These are phyloP conservation scores for Strix aluco DNA, from an alignment of 2,113 vertebrate species.

Conservation along the genomic window DNA sequence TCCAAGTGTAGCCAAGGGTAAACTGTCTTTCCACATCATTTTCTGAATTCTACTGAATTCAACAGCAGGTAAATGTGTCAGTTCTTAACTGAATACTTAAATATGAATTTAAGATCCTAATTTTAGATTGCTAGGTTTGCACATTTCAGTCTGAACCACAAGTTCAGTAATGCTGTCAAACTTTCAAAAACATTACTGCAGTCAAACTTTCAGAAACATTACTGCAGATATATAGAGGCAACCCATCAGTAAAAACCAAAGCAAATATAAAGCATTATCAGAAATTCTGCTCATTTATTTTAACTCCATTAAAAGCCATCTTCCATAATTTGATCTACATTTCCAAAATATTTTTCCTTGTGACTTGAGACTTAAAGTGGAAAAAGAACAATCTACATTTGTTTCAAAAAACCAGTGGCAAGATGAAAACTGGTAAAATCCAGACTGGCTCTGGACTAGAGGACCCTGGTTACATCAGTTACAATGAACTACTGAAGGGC, in stretches of 20 bases:
- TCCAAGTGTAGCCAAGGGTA: conserved; percentile 53
- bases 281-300: not conserved
- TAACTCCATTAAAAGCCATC: not conserved
- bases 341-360: not conserved
- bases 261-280: not conserved
- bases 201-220: not conserved
- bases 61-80: not conserved
- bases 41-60: not conserved
- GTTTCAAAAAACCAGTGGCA: not conserved
- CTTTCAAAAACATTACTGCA: not conserved
- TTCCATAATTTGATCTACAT: not conserved
- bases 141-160: not conserved
- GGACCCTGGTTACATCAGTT: not conserved
- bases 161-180: not conserved
- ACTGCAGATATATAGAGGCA: not conserved
- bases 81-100: not conserved
- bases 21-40: not conserved
- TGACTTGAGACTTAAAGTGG: not conserved
- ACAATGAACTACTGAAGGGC: not conserved
- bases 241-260: not conserved
- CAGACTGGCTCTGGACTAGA: not conserved
- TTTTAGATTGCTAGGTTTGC: not conserved
- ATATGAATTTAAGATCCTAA: not conserved
- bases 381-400: not conserved
- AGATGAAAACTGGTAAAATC: not conserved